Base-by-base conservation (phyloP, 2,888 invertebrate genomes). In the Bimastos eiseni region DNA sequence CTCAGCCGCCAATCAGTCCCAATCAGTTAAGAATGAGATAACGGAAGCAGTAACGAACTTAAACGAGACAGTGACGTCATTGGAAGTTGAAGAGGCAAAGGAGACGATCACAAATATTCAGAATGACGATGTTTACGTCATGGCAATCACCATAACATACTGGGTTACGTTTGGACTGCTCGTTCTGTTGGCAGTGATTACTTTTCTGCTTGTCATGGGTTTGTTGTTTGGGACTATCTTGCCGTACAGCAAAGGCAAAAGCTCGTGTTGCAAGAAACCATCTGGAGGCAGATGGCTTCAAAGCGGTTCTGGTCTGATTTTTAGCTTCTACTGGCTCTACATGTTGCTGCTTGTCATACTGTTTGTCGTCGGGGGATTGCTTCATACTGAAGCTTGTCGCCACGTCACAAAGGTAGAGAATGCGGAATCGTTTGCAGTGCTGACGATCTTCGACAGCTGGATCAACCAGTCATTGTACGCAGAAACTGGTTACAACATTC, bases 401-500 rank as follows among this genome's bases (percentile, higher is more conserved):
- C 86, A 86, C 86, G 86, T 37, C 21, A 34, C 86, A 37, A 86
- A 37, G 24, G 37, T 86, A 34, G 86, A 86, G 36, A 86, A 4
- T 36, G 86, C 86, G 36, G 36, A 86, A 86, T 86, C 86, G 86
- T 86, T 86, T 37, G 86, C 1, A 8, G 86, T 86, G 0, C 86
- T 86, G 33, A 1, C 24, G 36, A 86, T 86, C 17, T 86, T 86
- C 24, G 86, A 86, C 86, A 36, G 19, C 86, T 86, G 86, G 86
- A 17, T 86, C 36, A 86, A 86, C 36, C 86, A 86, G 86, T 86
- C 86, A 0, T 13, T 86, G 86, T 86, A 86, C 36, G 86, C 6
- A 24, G 36, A 86, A 34, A 86, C 36, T 33, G 86, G 86, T 6
- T 86, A 86, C 86, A 86, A 86, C 86, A 86, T 86, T 37, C 36